Conservation (phyloP, 2,888 invertebrate genomes). For the Lordiphosa fenestrarum region DNA sequence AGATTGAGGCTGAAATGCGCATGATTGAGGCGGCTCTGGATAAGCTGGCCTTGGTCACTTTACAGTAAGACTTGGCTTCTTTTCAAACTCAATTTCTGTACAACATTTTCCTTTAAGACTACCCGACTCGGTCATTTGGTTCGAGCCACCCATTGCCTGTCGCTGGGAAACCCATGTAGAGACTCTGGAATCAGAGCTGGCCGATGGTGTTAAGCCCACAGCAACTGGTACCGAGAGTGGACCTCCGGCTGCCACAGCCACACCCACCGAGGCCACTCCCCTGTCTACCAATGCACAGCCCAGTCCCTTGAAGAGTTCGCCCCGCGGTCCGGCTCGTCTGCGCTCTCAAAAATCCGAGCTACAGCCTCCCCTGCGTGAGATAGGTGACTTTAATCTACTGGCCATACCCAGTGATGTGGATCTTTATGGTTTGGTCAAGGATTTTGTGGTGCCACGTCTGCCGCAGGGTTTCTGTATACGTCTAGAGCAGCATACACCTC, state of each 20-base stretch:
- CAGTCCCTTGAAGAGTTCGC: constrained; percentile 72
- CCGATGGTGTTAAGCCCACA: constrained; percentile 57
- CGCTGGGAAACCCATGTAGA: constrained; percentile 84
- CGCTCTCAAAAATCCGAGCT: constrained; percentile 59
- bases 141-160: constrained; percentile 88
- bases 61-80: constrained; percentile 83
- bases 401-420: constrained; percentile 78
- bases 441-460: constrained; percentile 78
- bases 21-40: constrained; percentile 87
- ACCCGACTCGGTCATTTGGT: constrained; percentile 87
- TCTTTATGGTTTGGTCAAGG: constrained; percentile 75
- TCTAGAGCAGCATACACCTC: constrained; percentile 58
- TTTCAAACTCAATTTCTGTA: not conserved
- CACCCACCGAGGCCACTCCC: constrained; percentile 65
- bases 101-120: constrained; percentile 80
- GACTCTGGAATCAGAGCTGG: constrained; percentile 77
- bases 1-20: constrained; percentile 89
- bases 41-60: constrained; percentile 85
- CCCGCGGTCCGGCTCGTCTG: constrained; percentile 61
- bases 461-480: constrained; percentile 78
- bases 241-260: constrained; percentile 49
- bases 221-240: constrained; percentile 4
- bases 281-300: constrained; percentile 64
- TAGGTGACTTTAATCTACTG: constrained; percentile 78
- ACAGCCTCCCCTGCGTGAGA: constrained; percentile 57